Base-by-base conservation (phyloP, 2,113 vertebrate species). In the Lycaon pictus region DNA sequence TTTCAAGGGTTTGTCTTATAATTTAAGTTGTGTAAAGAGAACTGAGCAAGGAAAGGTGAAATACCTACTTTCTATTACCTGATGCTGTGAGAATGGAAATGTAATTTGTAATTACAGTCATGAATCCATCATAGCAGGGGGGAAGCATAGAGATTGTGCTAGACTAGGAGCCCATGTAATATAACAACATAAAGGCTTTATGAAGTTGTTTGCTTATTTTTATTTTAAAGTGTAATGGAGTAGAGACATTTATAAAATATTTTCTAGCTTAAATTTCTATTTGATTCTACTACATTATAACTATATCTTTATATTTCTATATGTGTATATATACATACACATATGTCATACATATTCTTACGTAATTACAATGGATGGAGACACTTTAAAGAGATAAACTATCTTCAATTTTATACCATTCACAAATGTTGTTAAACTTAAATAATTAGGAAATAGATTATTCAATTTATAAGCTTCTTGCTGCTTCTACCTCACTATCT, bases 191-290 rank as follows among this genome's bases (percentile, higher is more conserved):
- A 19, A 92, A 56, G 20, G 9, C 37, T 84, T 71, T 11, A 4
- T 90, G 69, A 95, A 25, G 10, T 58, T 29, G 11, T 55, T 88
- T 82, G 5, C 43, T 91, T 87, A 20, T 37, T 95, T 96, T 76
- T 25, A 37, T 74, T 71, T 92, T 90, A 53, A 5, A 85, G 10
- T 71, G 5, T 71, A 88, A 65, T 69, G 10, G 29, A 69, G 17
- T 65, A 5, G 17, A 76, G 7, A 32, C 12, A n/a, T 92, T 92
- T 79, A 86, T 72, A 82, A 95, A 95, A 25, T 2, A 72, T 62
- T 92, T 89, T 11, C 27, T 81, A 83, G n/a, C 17, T 88, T 63
- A 81, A 62, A n/a, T 91, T 94, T 92, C 0, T 93, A 84, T 97
- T 71, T 16, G 23, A 63, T 77, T 69, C 55, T 81, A 67, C 35